Evolutionary conservation across 35 echinoderm and acorn worm genomes (phyloP), one percentile per base, ranked within the genome.

Genomic region (Heliocidaris tuberculata): DNA sequence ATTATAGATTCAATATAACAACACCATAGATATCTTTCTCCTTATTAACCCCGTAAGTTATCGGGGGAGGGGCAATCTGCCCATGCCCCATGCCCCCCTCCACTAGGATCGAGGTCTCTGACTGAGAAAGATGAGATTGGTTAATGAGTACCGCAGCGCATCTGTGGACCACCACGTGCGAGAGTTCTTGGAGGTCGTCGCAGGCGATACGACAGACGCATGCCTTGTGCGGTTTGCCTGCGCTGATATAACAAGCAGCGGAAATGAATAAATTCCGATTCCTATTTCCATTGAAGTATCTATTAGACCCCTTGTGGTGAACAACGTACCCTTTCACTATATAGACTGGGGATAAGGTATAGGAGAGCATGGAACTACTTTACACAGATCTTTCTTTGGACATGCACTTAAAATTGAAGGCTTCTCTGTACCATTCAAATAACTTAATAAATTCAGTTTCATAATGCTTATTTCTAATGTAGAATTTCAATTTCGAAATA

Each of bases 261-360:
- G 65, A 78, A 78, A 78, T 78, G 65, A 78, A 78, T 78, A 78
- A n/a, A 78, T 78, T 78, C 65, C 65, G 65, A 78, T 78, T 78
- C 65, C 2, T 19, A 78, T 70, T 70, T 70, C 65, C 17, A 78
- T n/a, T 78, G 65, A 78, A 78, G 65, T 78, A 78, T n/a, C 65
- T 78, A 78, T 78, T n/a, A 19, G 8, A 78, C 7, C 17, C 27
- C 8, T 78, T 78, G 65, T n/a, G 65, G 17, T 78, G 65, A 78
- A 78, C 65, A 78, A 78, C 65, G 65, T 78, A 24, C 27, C 27
- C 65, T 78, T 78, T 78, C 65, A 78, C 65, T 78, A 7, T n/a
- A 78, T n/a, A 78, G 65, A 27, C 65, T 78, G 21, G 65, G 17
- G 65, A 56, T 78, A 24, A 78, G 21, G 65, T 78, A 19, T 42